Percentiles rank a stretch among this genome's conserved stretches.
phyloP scores from a whole-genome alignment of 2,113 vertebrate genomes.

The Catharus fuscescens region DNA sequence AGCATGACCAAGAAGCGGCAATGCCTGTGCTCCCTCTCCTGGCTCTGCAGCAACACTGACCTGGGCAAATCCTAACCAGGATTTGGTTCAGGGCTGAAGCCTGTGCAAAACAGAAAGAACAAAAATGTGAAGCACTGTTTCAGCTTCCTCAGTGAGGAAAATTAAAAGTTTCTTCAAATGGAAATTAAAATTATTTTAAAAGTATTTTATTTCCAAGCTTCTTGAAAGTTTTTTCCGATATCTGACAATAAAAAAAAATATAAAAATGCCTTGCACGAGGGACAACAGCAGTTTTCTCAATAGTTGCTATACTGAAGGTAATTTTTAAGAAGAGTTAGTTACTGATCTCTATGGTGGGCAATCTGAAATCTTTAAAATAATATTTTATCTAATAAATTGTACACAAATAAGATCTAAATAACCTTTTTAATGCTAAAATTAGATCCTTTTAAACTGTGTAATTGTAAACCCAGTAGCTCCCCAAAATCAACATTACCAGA shows the following conservation, averaged over 20 bases:
- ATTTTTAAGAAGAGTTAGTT: neutral
- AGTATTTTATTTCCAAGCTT: neutral
- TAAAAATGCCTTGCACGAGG: neutral
- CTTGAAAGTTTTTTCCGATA: neutral
- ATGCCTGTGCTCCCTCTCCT: constrained; percentile 75
- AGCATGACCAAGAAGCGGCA: neutral
- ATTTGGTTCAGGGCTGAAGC: neutral
- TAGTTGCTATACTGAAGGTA: neutral
- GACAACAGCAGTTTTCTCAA: neutral
- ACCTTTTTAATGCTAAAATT: neutral
- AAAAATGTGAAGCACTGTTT: neutral
- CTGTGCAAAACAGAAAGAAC: neutral
- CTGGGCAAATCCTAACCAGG: neutral
- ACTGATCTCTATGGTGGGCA: neutral
- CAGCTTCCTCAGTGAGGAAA: neutral
- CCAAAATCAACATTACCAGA: neutral
- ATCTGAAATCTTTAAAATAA: neutral
- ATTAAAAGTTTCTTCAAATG: neutral
- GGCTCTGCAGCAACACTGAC: constrained; percentile 30
- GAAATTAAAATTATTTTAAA: neutral
- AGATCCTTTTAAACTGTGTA: neutral
- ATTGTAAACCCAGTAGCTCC: neutral
- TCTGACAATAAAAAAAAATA: neutral
- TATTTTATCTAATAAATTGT: neutral
- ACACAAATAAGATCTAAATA: neutral